phyloP scores from a whole-genome alignment of 2,888 invertebrate genomes.

The Pristionchus exspectatus region DNA sequence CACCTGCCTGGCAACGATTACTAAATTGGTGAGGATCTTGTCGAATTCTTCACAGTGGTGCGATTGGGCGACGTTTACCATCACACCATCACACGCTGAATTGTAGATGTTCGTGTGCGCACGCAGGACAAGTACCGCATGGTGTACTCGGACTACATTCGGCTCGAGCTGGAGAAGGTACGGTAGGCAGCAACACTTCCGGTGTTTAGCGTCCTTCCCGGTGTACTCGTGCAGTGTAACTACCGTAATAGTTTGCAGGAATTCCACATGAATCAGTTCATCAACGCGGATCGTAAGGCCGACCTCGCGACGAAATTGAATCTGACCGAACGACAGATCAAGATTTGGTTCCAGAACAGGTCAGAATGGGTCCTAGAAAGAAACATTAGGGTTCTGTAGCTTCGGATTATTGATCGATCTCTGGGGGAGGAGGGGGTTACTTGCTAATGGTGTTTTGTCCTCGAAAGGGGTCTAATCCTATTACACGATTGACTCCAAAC shows the following conservation, averaged over 20 bases:
- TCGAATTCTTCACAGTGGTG: conserved; percentile 16
- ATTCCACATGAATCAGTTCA: conserved; percentile 94
- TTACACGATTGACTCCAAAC: conserved; percentile 36
- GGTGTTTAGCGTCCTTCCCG: background rate
- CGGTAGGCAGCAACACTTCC: background rate
- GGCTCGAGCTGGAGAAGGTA: conserved; percentile 90
- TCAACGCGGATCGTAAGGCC: conserved; percentile 94
- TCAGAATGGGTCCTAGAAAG: conserved; percentile 32
- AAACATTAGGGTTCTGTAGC: background rate
- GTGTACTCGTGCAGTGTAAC: conserved; percentile 20
- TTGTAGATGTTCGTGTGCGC: conserved; percentile 87
- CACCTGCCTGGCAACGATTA: conserved; percentile 29
- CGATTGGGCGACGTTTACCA: conserved; percentile 5
- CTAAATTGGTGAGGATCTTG: background rate
- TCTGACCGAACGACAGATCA: conserved; percentile 76
- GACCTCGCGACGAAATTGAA: conserved; percentile 89
- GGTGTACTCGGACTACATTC: conserved; percentile 96
- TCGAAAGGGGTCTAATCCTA: conserved; percentile 39
- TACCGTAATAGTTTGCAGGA: conserved; percentile 59
- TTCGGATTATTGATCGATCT: conserved; percentile 7
- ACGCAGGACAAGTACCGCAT: conserved; percentile 99
- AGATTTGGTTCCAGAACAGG: conserved; percentile 78
- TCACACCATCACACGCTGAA: background rate
- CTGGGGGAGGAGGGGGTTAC: background rate
- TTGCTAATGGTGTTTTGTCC: background rate